Evolutionary conservation across 2,888 invertebrate genomes (phyloP).

Genomic region (Salpingus planirostris): DNA sequence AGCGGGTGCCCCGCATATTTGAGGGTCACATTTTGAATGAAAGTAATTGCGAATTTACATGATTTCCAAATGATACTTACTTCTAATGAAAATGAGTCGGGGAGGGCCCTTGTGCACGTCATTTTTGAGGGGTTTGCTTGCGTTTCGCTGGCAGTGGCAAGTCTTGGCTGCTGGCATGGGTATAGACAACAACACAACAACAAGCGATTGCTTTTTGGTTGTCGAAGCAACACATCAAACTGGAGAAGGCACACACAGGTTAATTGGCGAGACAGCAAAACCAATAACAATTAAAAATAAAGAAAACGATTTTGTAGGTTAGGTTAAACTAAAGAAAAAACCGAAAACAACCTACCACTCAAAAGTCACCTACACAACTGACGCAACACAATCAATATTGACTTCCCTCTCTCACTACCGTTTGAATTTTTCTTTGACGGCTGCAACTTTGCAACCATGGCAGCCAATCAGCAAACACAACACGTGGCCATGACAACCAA

Average conservation of each 20-base stretch:
- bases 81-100: constrained; percentile 24
- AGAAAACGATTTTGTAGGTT: constrained; percentile 28
- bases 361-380: constrained; percentile 31
- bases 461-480: no score
- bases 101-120: constrained; percentile 20
- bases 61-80: no score
- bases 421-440: constrained; percentile 1
- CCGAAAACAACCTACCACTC: constrained; percentile 32
- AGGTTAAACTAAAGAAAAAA: constrained; percentile 25
- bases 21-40: no score
- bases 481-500: no score
- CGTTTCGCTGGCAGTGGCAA: no score
- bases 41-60: no score
- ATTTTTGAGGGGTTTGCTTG: constrained; percentile 7
- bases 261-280: no score
- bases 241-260: constrained; percentile 18
- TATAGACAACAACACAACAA: no score
- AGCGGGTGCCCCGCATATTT: no score
- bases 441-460: no score
- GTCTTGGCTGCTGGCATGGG: no score
- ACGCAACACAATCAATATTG: constrained; percentile 28
- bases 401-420: constrained; percentile 18
- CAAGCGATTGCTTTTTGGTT: constrained; percentile 18
- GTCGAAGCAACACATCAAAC: constrained; percentile 17
- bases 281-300: no score